Evolutionary conservation across 2,888 invertebrate genomes (phyloP), one percentile per base, ranked within the genome.

Genomic region (Crocallis elinguaria): DNA sequence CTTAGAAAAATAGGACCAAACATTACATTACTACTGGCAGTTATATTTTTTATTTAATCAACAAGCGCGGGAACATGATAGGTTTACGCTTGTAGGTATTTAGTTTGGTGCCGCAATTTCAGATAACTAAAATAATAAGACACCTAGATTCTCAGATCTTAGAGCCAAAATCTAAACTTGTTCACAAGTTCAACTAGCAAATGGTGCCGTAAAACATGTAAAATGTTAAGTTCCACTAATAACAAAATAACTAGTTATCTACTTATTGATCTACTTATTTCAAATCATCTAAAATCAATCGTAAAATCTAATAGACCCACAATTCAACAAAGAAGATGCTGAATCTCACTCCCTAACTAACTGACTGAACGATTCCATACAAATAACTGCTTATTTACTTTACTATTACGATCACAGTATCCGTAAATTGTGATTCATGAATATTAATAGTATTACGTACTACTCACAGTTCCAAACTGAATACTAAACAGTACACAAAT

Each of bases 401-500:
- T 32, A 25, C 3, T 48, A 36, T 8, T 30, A 36, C 36, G 29
- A 38, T 41, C 33, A 36, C 33, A 56, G 58, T 55, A 66, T 54
- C 56, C 43, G 62, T 60, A 60, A 66, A 67, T 61, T 43, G 49
- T 57, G 63, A 55, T 29, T 64, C 57, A 67, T 75, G 76, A 75
- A 77, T 77, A 77, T 75, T 74, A 63, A 75, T 74, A 55, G 46
- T 43, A 62, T 65, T 69, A 71, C 59, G 25, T 64, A 66, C 62
- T 63, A 64, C 48, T 53, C 57, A 44, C 38, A 60, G 63, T 61
- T 63, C 45, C 54, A 57, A 69, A 62, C 64, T 56, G 69, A 68
- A 76, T 76, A 55, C 66, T 74, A 70, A 75, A 62, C 54, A 63
- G 13, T 29, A 49, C 39, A 42, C 56, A 46, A 46, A 23, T 56